These are phyloP conservation scores for Diplogasteroides magnus DNA, from an alignment of 1,140 invertebrate genomes.

Conservation along the genomic window DNA sequence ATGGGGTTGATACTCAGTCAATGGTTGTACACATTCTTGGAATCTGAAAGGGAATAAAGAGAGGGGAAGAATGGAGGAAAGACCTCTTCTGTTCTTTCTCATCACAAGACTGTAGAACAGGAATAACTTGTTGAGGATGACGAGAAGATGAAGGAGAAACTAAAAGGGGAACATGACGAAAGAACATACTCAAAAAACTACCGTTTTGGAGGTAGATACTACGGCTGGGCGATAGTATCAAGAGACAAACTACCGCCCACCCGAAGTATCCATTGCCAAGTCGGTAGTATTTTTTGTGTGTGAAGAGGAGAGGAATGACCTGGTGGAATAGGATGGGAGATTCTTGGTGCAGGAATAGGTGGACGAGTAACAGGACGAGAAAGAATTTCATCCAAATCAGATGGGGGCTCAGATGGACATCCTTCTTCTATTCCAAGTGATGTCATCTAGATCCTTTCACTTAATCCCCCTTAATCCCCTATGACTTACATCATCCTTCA, in stretches of 20 bases:
- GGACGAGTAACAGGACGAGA: slow-evolving; percentile 32
- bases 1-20: slow-evolving; percentile 52
- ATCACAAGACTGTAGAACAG: slow-evolving; percentile 28
- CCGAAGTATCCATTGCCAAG: too few relatives aligned
- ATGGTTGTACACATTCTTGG: slow-evolving; percentile 40
- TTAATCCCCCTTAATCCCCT: background rate
- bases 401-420: slow-evolving; percentile 42
- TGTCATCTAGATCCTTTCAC: slow-evolving; percentile 38
- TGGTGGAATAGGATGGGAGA: background rate
- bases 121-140: slow-evolving; percentile 9
- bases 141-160: too few relatives aligned
- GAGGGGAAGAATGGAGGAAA: too few relatives aligned
- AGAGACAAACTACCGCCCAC: too few relatives aligned
- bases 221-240: too few relatives aligned
- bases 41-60: slow-evolving; percentile 28
- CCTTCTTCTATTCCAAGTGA: slow-evolving; percentile 48
- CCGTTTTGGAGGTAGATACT: too few relatives aligned
- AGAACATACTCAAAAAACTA: too few relatives aligned
- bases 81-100: slow-evolving; percentile 39
- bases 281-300: too few relatives aligned
- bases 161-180: too few relatives aligned
- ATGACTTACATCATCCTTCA: slow-evolving; percentile 41
- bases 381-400: slow-evolving; percentile 43
- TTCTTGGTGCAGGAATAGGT: background rate
- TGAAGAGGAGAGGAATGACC: background rate